Conservation (phyloP, 2,888 invertebrate species). For the Tromatobia lineatoria region DNA sequence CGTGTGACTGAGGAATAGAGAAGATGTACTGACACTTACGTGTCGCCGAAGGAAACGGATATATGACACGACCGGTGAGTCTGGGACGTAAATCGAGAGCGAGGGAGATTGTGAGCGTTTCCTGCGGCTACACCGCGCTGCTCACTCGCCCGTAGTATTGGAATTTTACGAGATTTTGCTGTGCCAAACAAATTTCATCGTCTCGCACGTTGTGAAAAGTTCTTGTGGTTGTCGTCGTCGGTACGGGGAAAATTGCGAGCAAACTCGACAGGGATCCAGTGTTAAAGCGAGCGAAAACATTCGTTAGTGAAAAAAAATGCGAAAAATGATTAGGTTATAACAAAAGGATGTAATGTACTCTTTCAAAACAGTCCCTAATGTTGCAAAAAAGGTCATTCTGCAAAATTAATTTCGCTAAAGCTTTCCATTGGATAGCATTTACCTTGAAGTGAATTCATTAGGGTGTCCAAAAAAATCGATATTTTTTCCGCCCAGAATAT, state of each 20-base stretch:
- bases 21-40: constrained; percentile 1
- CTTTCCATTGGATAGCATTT: no score
- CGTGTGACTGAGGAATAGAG: background rate
- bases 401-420: no score
- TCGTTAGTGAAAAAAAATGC: background rate
- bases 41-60: constrained; percentile 14
- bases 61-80: background rate
- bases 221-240: background rate
- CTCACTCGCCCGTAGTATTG: constrained; percentile 71
- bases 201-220: constrained; percentile 2
- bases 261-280: background rate
- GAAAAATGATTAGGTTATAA: background rate
- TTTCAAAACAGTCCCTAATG: no score
- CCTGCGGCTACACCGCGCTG: constrained; percentile 35
- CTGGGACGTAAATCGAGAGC: background rate
- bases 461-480: no score
- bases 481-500: no score
- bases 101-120: constrained; percentile 18
- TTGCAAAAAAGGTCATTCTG: no score
- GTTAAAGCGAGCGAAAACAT: background rate
- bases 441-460: no score
- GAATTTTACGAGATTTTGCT: constrained; percentile 71
- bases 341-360: no score
- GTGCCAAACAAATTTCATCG: constrained; percentile 67
- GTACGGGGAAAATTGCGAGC: constrained; percentile 5